Evolutionary conservation across 2,113 vertebrate species (phyloP), one percentile per base, ranked within the genome.

Genomic region (Nothoprocta pentlandii): DNA sequence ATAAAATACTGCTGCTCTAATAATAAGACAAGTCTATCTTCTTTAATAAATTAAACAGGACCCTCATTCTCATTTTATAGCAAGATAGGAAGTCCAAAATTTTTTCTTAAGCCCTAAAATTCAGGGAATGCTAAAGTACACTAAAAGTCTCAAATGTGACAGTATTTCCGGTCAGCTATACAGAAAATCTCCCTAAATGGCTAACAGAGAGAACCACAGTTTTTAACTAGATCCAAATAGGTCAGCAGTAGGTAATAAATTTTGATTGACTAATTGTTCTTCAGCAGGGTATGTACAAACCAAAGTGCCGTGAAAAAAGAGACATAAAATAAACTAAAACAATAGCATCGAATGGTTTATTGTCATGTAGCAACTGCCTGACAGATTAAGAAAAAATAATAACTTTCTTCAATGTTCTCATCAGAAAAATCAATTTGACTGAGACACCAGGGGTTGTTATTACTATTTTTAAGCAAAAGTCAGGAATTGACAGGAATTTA

Each of bases 1-100:
- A 89, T 81, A 93, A 95, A 90, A 95, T 63, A 90, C 69, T 81
- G 42, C n/a, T 90, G 47, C 46, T 94, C 80, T 89, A 90, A 93
- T 84, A 94, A 93, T 95, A 95, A 89, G 79, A 30, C 69, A 86
- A 93, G 85, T 70, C 85, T 66, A 85, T 89, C 67, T 84, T 94
- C 80, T 95, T 94, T 95, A 93, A 96, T 96, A 93, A 94, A 97
- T 96, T 94, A 96, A 96, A 89, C 92, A 94, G 26, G 36, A 92
- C 77, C 36, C 62, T 92, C 28, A 86, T 90, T 92, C 28, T 91
- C 80, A 30, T 63, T 88, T 86, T 90, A 93, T 79, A 92, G 80
- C 80, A 89, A 73, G 49, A 51, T 71, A 95, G 94, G 94, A 97
- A 95, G 83, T 46, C 58, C 62, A 49, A 90, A 95, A 86, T 44